Percentiles rank a stretch among this genome's conserved stretches.
These are phyloP conservation scores for Pandemis cinnamomeana DNA, from an alignment of 2,888 invertebrate species.

Conservation along the genomic window DNA sequence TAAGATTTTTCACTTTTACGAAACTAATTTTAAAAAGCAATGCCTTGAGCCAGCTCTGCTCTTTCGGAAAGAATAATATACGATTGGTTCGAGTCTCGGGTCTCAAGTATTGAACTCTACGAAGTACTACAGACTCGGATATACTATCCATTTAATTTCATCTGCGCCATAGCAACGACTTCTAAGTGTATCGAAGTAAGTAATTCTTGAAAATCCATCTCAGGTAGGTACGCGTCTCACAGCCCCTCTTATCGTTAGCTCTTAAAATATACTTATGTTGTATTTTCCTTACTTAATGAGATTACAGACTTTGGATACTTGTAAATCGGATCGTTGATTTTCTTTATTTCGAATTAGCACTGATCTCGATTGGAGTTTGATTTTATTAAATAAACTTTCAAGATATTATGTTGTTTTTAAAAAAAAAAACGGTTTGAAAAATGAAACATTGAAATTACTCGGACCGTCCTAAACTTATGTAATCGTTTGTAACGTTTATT, in stretches of 20 bases:
- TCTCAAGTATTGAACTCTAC: not conserved
- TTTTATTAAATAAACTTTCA: not conserved
- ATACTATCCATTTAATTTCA: slow-evolving; percentile 8
- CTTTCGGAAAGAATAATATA: too few relatives aligned
- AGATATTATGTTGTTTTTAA: too few relatives aligned
- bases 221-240: not conserved
- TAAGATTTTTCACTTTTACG: too few relatives aligned
- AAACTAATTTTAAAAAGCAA: not conserved
- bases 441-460: too few relatives aligned
- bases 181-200: slow-evolving; percentile 14
- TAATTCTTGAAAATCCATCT: slow-evolving; percentile 23
- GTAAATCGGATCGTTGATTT: slow-evolving; percentile 25
- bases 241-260: not conserved
- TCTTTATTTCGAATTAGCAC: not conserved
- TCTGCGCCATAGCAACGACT: slow-evolving; percentile 14
- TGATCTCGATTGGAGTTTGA: not conserved
- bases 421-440: too few relatives aligned
- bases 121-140: slow-evolving; percentile 2
- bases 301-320: slow-evolving; percentile 29
- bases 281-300: slow-evolving; percentile 30
- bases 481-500: too few relatives aligned
- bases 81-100: not conserved
- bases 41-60: not conserved
- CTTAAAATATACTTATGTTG: slow-evolving; percentile 7
- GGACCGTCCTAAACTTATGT: too few relatives aligned